These are phyloP conservation scores for Buphagus erythrorhynchus DNA, from an alignment of 2,797 vertebrate species.

Conservation along the genomic window DNA sequence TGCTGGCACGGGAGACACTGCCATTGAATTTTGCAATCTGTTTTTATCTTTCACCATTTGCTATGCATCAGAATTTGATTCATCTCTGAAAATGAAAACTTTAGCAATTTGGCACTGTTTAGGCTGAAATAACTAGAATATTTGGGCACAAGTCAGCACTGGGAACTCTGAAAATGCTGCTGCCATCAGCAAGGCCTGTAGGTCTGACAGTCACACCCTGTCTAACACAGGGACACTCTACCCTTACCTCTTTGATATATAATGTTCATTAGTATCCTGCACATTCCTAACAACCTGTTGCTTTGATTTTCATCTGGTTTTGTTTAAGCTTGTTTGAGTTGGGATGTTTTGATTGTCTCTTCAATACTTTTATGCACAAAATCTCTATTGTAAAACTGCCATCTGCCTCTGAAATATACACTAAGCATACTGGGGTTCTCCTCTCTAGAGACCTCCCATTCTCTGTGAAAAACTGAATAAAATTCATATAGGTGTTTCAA, in stretches of 20 bases:
- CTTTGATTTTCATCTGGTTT: conserved; percentile 40
- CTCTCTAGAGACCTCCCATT: background rate
- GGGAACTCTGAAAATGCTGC: background rate
- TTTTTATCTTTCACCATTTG: background rate
- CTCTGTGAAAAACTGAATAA: conserved; percentile 13
- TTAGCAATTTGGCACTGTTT: background rate
- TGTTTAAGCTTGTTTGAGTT: conserved; percentile 15
- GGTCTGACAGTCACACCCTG: background rate
- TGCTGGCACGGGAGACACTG: background rate
- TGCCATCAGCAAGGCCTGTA: background rate
- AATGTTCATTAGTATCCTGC: background rate
- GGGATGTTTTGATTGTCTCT: conserved; percentile 34
- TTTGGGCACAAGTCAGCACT: background rate
- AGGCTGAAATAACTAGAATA: background rate
- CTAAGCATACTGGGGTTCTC: background rate
- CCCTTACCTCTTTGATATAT: background rate
- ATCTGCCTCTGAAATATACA: conserved; percentile 31
- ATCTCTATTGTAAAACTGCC: conserved; percentile 24
- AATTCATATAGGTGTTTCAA: conserved; percentile 3
- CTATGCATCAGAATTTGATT: background rate
- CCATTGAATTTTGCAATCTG: background rate
- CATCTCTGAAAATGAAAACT: background rate
- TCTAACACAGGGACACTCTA: background rate
- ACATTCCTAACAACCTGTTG: background rate
- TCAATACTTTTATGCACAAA: conserved; percentile 27